Evolutionary conservation across 2,888 invertebrate species (phyloP), one percentile per base, ranked within the genome.

Genomic region (Drosophila tanythrix): DNA sequence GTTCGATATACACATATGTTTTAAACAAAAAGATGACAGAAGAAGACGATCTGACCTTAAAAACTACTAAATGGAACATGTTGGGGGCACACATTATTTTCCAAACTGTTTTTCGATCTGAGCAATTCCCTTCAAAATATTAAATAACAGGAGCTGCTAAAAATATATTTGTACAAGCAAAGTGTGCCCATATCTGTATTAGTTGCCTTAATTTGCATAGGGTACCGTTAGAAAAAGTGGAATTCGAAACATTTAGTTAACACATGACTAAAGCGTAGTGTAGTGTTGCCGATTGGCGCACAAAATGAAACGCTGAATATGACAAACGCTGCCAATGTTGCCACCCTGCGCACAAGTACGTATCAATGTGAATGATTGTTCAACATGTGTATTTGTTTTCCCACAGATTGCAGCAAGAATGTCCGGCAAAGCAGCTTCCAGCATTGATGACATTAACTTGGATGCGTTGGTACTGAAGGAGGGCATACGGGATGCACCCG

Each of bases 401-500:
- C 15, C 25, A 46, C 15, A 46, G 46, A 46, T 25, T 46, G 15
- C 46, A 46, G 25, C 15, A 25, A 46, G 15, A 46, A 46, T 46
- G 46, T 25, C 46, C 15, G 46, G 25, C 7, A 21, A 46, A 25
- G 4, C 46, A 25, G 25, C 25, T 8, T 8, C 46, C 4, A 46
- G 25, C 25, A 25, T 46, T 46, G 25, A 46, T 46, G 46, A 25
- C 46, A 46, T 46, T 46, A 46, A 25, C 15, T 25, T 46, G 25
- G 46, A 46, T 46, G 46, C 46, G 46, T 46, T 46, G 13, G 46
- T 46, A 27, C 46, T 46, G 25, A 15, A 8, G 27, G 46, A 46
- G 25, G 46, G 46, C 15, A 46, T 46, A 46, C 25, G 46, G 0
- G 46, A 46, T 25, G 96, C 96, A 66, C 95, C 95, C 25, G 92